Evolutionary conservation across 2,797 vertebrate genomes (phyloP).

Genomic region (Rhynchotus rufescens): DNA sequence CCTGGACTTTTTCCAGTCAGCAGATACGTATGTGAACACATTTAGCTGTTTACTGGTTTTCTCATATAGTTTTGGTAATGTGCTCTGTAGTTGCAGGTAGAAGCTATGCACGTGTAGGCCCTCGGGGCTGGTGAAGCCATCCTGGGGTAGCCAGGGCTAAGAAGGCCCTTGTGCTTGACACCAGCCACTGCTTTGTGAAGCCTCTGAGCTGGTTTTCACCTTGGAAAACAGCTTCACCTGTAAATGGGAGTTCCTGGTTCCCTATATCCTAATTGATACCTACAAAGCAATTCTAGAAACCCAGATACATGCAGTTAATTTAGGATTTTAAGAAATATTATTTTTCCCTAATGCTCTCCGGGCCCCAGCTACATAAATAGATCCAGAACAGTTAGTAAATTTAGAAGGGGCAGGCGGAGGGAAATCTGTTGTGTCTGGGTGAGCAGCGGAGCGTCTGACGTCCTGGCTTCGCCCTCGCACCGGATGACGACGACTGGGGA

Average conservation of each 20-base stretch:
- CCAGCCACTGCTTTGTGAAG: background rate
- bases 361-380: slow-evolving; percentile 22
- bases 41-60: background rate
- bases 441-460: background rate
- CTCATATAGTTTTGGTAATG: background rate
- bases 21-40: background rate
- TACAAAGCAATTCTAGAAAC: background rate
- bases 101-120: background rate
- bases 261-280: background rate
- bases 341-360: background rate
- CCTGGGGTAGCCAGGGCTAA: background rate
- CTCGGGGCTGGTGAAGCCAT: background rate
- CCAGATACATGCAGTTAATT: background rate
- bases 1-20: slow-evolving; percentile 16
- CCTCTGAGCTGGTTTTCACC: background rate
- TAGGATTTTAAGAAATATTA: background rate
- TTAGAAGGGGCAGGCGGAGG: background rate
- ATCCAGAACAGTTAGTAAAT: background rate
- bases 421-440: background rate
- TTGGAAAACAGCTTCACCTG: background rate
- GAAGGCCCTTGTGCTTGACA: background rate
- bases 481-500: background rate
- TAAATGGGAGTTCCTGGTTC: background rate
- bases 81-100: background rate
- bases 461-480: background rate